A percentile compares a stretch with the other conserved stretches of the same genome.
Evolutionary conservation across 2,888 invertebrate genomes (phyloP).

Genomic region (Andrena minutula): DNA sequence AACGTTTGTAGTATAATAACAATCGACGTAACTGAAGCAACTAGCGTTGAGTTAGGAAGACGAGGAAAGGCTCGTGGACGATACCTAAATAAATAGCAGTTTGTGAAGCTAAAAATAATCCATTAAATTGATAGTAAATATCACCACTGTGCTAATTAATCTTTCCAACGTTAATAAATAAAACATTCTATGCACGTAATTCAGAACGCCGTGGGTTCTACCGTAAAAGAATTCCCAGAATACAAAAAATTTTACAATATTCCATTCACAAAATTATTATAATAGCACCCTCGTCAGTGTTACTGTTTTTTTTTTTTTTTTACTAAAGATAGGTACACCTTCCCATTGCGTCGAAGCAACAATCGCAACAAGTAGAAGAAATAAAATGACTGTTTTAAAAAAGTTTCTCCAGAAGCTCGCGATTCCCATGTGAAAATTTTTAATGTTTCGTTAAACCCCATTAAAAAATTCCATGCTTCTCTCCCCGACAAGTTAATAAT

Average conservation of each 20-base stretch:
- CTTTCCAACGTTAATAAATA: too few relatives aligned
- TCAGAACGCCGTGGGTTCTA: slow-evolving; percentile 17
- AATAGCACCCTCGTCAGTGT: background rate
- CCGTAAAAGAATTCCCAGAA: background rate
- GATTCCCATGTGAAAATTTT: too few relatives aligned
- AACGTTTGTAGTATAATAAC: background rate
- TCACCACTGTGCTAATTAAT: background rate
- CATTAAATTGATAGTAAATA: too few relatives aligned
- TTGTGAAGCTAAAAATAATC: too few relatives aligned
- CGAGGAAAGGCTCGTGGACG: background rate
- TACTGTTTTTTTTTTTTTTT: background rate
- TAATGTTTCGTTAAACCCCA: too few relatives aligned
- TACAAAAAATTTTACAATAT: slow-evolving; percentile 13
- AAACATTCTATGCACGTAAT: background rate
- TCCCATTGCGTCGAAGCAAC: background rate
- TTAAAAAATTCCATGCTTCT: too few relatives aligned
- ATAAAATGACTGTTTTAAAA: background rate
- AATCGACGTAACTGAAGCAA: background rate
- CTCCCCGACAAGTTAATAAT: too few relatives aligned
- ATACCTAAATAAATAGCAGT: background rate
- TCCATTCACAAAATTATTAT: background rate
- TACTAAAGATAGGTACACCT: background rate
- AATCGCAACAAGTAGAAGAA: background rate
- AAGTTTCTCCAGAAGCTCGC: background rate
- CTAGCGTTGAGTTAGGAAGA: background rate